phyloP scores from a whole-genome alignment of 2,113 vertebrate species.

The Cavia aperea region DNA sequence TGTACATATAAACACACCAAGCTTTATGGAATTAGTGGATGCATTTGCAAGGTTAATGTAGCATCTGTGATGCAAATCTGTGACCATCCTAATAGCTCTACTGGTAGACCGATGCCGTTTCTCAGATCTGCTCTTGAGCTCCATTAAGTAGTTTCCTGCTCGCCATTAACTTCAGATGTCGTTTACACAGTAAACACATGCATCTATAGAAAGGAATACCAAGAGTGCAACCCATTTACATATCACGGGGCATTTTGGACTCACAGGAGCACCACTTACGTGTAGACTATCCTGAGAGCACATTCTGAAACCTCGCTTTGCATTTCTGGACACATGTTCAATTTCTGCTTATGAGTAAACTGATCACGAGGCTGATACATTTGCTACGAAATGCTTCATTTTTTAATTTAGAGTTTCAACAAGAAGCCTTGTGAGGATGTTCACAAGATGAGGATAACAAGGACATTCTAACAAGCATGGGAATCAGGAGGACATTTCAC shows the following conservation, averaged over 20 bases:
- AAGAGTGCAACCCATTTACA: conserved; percentile 54
- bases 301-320: conserved; percentile 52
- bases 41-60: conserved; percentile 65
- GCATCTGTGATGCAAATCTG: conserved; percentile 68
- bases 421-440: conserved; percentile 61
- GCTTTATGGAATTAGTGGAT: conserved; percentile 58
- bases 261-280: neutral
- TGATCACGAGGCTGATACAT: conserved; percentile 58
- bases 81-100: conserved; percentile 63
- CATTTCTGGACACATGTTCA: conserved; percentile 67
- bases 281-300: conserved; percentile 58
- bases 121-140: conserved; percentile 65
- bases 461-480: conserved; percentile 72
- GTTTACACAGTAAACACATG: conserved; percentile 63
- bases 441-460: conserved; percentile 67
- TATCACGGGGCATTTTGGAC: conserved; percentile 47
- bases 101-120: conserved; percentile 66
- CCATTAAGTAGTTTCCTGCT: conserved; percentile 62
- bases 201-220: conserved; percentile 53
- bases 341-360: conserved; percentile 61
- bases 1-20: conserved; percentile 66
- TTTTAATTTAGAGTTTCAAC: conserved; percentile 71
- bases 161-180: conserved; percentile 58
- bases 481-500: conserved; percentile 69
- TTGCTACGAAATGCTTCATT: conserved; percentile 69